Evolutionary conservation across 30 jellyfish, hydroid and myxozoan species (phyloP).

Genomic region (Aurelia sp.): DNA sequence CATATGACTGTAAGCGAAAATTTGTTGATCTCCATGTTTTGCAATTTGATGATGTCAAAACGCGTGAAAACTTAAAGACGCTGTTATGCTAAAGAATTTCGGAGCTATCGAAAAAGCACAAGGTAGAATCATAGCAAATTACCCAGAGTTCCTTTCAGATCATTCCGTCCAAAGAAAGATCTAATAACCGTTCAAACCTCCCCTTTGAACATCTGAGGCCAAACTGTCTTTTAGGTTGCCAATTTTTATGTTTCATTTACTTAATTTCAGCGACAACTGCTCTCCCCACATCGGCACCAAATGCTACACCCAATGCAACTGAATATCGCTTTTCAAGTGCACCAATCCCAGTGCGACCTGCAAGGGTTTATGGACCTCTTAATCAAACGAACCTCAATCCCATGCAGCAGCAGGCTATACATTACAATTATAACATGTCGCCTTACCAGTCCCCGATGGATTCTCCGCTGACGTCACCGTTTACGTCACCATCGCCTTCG

Average conservation of each 20-base stretch:
- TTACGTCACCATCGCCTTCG: constrained; percentile 69
- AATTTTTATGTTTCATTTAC: background rate
- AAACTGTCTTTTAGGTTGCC: too few relatives aligned
- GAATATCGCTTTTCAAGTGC: constrained; percentile 77
- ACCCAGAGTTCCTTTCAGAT: too few relatives aligned
- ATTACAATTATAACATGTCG: constrained; percentile 51
- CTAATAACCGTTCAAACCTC: too few relatives aligned
- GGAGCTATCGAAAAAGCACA: too few relatives aligned
- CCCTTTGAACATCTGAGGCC: too few relatives aligned
- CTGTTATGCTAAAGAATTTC: too few relatives aligned
- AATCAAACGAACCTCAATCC: constrained; percentile 37
- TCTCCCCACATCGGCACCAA: constrained; percentile 31
- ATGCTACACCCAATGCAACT: constrained; percentile 36
- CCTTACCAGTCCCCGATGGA: constrained; percentile 77
- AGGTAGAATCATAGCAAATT: too few relatives aligned
- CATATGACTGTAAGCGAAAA: too few relatives aligned
- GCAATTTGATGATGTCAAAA: too few relatives aligned
- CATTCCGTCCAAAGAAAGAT: too few relatives aligned
- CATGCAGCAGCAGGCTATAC: constrained; percentile 25
- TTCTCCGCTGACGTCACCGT: constrained; percentile 77
- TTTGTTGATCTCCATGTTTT: too few relatives aligned
- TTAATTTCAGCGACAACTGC: constrained; percentile 23
- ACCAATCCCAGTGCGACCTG: constrained; percentile 78
- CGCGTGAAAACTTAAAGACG: too few relatives aligned
- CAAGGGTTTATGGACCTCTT: constrained; percentile 59